Percentiles rank a stretch among this genome's conserved stretches.
phyloP scores from a whole-genome alignment of 2,888 invertebrate species.

The Acleris literana region DNA sequence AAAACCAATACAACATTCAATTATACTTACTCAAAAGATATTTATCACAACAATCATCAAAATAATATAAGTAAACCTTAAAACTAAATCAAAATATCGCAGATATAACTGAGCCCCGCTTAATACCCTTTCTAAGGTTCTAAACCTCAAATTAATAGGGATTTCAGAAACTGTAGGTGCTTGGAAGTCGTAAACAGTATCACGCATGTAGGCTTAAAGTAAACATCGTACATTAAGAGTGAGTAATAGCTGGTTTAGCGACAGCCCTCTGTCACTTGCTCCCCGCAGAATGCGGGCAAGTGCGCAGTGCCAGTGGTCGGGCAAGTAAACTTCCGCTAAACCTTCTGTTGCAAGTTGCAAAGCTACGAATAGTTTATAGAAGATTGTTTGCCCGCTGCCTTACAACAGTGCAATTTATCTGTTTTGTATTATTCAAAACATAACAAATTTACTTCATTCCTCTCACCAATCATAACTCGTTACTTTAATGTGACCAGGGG shows the following conservation, averaged over 20 bases:
- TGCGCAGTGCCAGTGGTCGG: background rate
- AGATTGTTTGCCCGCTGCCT: background rate
- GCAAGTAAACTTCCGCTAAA: conserved; percentile 24
- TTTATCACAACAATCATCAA: too few relatives aligned
- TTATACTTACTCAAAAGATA: too few relatives aligned
- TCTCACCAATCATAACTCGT: too few relatives aligned
- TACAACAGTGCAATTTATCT: too few relatives aligned
- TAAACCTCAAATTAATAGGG: conserved; percentile 2
- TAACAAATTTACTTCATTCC: too few relatives aligned
- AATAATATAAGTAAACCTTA: too few relatives aligned
- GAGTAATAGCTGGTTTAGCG: conserved; percentile 64
- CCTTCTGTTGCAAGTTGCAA: conserved; percentile 5
- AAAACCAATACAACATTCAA: too few relatives aligned
- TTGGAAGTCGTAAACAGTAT: conserved; percentile 46
- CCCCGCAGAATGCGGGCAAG: conserved; percentile 34
- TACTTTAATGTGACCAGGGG: too few relatives aligned
- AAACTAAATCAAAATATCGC: too few relatives aligned
- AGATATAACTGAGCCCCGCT: too few relatives aligned
- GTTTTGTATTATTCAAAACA: too few relatives aligned
- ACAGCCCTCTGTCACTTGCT: conserved; percentile 44
- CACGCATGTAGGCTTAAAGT: conserved; percentile 41
- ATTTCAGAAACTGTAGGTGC: background rate
- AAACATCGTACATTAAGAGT: conserved; percentile 60
- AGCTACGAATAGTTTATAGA: background rate
- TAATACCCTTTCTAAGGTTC: conserved; percentile 2